Conservation (phyloP, 2,113 vertebrate species). For the Macquaria australasica region DNA sequence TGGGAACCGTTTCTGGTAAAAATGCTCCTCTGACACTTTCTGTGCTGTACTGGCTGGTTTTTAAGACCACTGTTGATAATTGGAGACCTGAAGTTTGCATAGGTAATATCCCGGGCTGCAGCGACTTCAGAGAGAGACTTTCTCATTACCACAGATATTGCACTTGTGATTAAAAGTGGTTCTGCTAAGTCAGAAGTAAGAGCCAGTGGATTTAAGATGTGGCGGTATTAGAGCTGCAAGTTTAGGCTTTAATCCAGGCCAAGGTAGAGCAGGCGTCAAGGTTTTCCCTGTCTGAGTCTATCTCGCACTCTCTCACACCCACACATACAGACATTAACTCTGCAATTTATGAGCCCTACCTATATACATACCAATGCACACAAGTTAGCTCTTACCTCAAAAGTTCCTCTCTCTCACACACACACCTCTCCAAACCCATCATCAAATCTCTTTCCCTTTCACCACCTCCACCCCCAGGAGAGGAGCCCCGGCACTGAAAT, state of each 20-base stretch:
- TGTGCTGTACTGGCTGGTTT: background rate
- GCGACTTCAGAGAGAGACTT: conserved; percentile 19
- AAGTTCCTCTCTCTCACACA: conserved; percentile 29
- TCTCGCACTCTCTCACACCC: conserved; percentile 35
- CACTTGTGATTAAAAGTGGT: conserved; percentile 46
- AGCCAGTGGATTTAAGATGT: conserved; percentile 55
- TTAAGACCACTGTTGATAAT: conserved; percentile 23
- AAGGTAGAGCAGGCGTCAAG: conserved; percentile 40
- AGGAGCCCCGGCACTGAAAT: conserved; percentile 58
- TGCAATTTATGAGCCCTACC: conserved; percentile 22
- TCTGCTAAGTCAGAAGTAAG: conserved; percentile 58
- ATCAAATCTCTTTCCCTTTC: conserved; percentile 56
- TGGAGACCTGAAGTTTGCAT: conserved; percentile 39
- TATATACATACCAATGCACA: conserved; percentile 23
- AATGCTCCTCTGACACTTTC: background rate
- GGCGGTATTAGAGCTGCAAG: conserved; percentile 52
- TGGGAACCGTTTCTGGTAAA: conserved; percentile 10
- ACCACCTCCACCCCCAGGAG: conserved; percentile 63
- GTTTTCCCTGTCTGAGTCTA: conserved; percentile 24
- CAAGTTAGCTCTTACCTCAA: conserved; percentile 31
- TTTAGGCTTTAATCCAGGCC: conserved; percentile 65
- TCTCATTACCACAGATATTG: conserved; percentile 58
- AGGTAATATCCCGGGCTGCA: conserved; percentile 25
- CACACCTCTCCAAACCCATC: conserved; percentile 35
- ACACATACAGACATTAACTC: conserved; percentile 19